Conservation (phyloP, 1,140 invertebrate species). For the Drosophila equinoxialis region DNA sequence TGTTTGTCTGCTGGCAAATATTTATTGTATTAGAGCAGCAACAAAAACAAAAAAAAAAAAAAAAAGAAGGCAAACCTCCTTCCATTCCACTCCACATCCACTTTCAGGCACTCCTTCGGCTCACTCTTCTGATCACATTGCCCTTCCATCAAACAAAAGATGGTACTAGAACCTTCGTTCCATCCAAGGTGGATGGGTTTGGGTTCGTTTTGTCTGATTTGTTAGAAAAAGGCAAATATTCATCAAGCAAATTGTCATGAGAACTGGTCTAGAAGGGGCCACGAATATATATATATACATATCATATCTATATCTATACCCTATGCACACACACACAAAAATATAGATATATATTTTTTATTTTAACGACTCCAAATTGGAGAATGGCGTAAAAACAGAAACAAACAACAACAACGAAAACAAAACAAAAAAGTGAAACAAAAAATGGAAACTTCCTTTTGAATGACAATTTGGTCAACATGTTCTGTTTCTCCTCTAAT, state of each 20-base stretch:
- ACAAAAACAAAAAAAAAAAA: conserved; percentile 33
- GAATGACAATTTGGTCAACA: conserved; percentile 81
- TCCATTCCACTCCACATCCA: not conserved
- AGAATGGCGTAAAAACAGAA: conserved; percentile 14
- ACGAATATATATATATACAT: conserved; percentile 18
- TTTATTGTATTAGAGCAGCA: conserved; percentile 76
- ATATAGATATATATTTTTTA: conserved; percentile 34
- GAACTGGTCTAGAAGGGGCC: not conserved
- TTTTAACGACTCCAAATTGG: conserved; percentile 36
- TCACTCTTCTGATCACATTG: not conserved
- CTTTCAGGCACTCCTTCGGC: not conserved
- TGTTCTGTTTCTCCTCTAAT: conserved; percentile 69
- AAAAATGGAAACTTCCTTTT: conserved; percentile 64
- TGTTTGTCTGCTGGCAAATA: conserved; percentile 70
- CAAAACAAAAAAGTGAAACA: conserved; percentile 14
- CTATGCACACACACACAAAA: not conserved
- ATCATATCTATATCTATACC: conserved; percentile 22
- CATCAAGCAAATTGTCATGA: conserved; percentile 68
- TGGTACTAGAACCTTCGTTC: not conserved
- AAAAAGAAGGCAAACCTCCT: conserved; percentile 24
- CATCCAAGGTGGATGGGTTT: conserved; percentile 34
- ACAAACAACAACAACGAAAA: not conserved
- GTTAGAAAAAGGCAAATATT: conserved; percentile 76
- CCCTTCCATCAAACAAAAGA: not conserved
- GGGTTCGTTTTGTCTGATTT: conserved; percentile 54